Conservation (phyloP, 1,140 invertebrate genomes). For the Arctopsyche grandis region DNA sequence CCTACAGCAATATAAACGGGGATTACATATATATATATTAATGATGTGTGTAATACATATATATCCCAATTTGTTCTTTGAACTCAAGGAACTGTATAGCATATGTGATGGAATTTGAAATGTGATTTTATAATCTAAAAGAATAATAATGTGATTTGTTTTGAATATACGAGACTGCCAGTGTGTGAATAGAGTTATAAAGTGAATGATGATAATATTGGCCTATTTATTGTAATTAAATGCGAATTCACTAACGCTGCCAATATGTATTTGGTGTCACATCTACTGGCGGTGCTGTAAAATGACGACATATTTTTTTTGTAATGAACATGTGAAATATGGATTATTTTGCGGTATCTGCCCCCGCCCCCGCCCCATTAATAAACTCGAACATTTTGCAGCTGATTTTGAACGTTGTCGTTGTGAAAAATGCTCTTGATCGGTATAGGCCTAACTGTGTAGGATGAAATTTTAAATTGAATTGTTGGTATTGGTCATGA, state of each 20-base stretch:
- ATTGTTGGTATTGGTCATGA: not conserved
- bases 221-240: slow-evolving; percentile 33
- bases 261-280: slow-evolving; percentile 24
- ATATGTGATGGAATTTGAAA: slow-evolving; percentile 46
- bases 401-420: slow-evolving; percentile 14
- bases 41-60: not conserved
- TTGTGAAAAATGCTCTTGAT: slow-evolving; percentile 13
- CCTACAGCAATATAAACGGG: slow-evolving; percentile 39
- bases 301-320: slow-evolving; percentile 31
- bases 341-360: slow-evolving; percentile 1
- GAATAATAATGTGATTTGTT: slow-evolving; percentile 44
- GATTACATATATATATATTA: not conserved
- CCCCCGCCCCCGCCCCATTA: not conserved
- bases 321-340: not conserved
- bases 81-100: slow-evolving; percentile 37
- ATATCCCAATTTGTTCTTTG: slow-evolving; percentile 36
- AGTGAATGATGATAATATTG: slow-evolving; percentile 15
- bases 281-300: not conserved
- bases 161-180: slow-evolving; percentile 41
- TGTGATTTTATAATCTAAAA: slow-evolving; percentile 46
- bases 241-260: not conserved
- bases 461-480: slow-evolving; percentile 21
- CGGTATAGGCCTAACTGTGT: slow-evolving; percentile 33
- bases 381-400: not conserved
- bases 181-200: slow-evolving; percentile 28